Conservation (phyloP, 2,797 vertebrate genomes). For the Aeoliscus strigatus region DNA sequence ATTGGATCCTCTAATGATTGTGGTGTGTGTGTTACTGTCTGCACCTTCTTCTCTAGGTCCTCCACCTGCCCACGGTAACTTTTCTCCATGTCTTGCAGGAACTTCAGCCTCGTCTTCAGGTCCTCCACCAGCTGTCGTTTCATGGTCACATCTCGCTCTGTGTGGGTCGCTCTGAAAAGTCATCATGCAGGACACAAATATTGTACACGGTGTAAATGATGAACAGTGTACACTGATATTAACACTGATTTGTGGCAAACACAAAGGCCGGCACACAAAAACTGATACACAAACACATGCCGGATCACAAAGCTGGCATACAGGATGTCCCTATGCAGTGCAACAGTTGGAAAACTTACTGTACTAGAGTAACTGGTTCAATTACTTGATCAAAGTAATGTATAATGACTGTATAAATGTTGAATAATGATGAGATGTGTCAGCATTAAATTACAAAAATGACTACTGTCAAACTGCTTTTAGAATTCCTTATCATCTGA, state of each 20-base stretch:
- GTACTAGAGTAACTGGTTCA: too few species aligned
- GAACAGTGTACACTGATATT: conserved; percentile 1
- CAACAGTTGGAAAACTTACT: too few species aligned
- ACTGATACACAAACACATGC: conserved; percentile 16
- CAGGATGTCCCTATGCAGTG: too few species aligned
- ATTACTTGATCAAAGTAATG: too few species aligned
- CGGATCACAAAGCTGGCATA: too few species aligned
- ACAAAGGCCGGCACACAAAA: conserved; percentile 12
- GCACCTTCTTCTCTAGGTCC: conserved; percentile 86
- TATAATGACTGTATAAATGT: too few species aligned
- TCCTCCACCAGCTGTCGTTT: conserved; percentile 90
- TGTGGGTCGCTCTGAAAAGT: conserved; percentile 68
- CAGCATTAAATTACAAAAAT: too few species aligned
- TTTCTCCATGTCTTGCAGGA: conserved; percentile 84
- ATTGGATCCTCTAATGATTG: neutral
- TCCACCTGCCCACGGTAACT: conserved; percentile 75
- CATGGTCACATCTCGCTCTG: conserved; percentile 83
- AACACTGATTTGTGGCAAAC: conserved; percentile 6
- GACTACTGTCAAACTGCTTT: too few species aligned
- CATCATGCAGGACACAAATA: conserved; percentile 8
- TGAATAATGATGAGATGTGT: too few species aligned
- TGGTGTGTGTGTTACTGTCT: neutral
- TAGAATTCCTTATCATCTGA: too few species aligned
- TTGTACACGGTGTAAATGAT: neutral
- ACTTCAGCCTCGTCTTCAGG: conserved; percentile 81